Conservation (phyloP, 1,140 invertebrate species). For the Drosophila kanapiae region DNA sequence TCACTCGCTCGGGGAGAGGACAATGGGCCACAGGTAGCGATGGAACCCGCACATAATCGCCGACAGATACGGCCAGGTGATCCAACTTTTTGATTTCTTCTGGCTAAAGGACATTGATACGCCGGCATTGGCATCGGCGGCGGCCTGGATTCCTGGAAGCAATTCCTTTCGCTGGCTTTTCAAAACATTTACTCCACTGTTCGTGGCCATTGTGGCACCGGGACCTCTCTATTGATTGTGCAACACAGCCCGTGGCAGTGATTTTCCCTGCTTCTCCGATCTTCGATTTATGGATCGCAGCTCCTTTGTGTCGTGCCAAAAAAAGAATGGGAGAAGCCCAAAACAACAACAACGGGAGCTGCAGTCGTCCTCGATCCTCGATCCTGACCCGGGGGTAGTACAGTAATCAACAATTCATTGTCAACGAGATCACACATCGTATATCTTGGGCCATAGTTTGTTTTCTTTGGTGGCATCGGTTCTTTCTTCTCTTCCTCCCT, state of each 20-base stretch:
- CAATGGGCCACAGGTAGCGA: conserved; percentile 73
- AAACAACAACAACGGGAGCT: conserved; percentile 43
- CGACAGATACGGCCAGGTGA: conserved; percentile 78
- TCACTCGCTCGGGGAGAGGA: conserved; percentile 63
- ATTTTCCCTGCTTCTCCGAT: conserved; percentile 59
- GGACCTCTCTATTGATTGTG: conserved; percentile 70
- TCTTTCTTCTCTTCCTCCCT: conserved; percentile 10
- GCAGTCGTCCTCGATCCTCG: conserved; percentile 18
- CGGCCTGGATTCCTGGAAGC: conserved; percentile 75
- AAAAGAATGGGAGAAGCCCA: conserved; percentile 20
- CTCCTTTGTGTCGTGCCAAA: conserved; percentile 53
- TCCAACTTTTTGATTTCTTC: conserved; percentile 84
- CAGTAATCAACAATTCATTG: conserved; percentile 82
- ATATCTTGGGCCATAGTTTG: conserved; percentile 74
- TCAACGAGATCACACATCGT: conserved; percentile 85
- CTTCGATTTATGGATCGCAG: conserved; percentile 47
- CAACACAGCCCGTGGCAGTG: conserved; percentile 83
- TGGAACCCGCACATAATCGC: conserved; percentile 73
- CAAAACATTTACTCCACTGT: conserved; percentile 85
- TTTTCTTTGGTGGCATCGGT: conserved; percentile 67
- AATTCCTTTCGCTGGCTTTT: conserved; percentile 85
- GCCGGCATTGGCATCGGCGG: conserved; percentile 42
- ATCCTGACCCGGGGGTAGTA: conserved; percentile 35
- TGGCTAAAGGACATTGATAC: conserved; percentile 81
- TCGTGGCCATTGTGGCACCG: conserved; percentile 27